phyloP scores from a whole-genome alignment of 2,888 invertebrate genomes.

The Macrophya alboannulata region DNA sequence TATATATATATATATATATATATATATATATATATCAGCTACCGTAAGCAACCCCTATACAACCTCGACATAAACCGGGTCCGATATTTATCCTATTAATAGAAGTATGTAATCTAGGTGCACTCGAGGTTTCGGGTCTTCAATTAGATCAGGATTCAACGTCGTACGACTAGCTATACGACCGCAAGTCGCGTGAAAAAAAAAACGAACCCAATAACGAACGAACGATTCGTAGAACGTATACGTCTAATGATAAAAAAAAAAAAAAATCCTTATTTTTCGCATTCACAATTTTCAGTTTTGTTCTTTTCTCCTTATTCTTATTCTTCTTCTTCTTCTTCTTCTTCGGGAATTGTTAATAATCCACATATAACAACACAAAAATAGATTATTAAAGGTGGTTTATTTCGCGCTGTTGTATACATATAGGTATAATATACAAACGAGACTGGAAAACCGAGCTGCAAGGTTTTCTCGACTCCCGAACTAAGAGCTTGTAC shows the following conservation, averaged over 20 bases:
- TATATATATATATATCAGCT: no score
- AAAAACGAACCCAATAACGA: background rate
- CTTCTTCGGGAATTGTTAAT: background rate
- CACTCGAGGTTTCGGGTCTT: conserved; percentile 31
- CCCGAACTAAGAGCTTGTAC: background rate
- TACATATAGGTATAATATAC: no score
- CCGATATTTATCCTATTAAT: conserved; percentile 38
- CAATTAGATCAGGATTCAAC: background rate
- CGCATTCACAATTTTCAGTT: no score
- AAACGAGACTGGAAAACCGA: background rate
- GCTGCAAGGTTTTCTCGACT: background rate
- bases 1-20: background rate
- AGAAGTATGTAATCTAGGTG: conserved; percentile 40
- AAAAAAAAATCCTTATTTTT: no score
- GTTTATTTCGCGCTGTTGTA: no score
- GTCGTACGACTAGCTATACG: background rate
- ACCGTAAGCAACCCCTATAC: background rate
- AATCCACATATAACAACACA: background rate
- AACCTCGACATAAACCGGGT: conserved; percentile 9
- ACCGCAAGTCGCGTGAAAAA: background rate
- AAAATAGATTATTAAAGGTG: no score
- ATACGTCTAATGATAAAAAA: no score
- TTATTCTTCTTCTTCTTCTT: no score
- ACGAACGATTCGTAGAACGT: background rate
- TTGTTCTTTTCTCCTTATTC: no score